Conservation (phyloP, 2,888 invertebrate genomes). For the Pristionchus arcanus region DNA sequence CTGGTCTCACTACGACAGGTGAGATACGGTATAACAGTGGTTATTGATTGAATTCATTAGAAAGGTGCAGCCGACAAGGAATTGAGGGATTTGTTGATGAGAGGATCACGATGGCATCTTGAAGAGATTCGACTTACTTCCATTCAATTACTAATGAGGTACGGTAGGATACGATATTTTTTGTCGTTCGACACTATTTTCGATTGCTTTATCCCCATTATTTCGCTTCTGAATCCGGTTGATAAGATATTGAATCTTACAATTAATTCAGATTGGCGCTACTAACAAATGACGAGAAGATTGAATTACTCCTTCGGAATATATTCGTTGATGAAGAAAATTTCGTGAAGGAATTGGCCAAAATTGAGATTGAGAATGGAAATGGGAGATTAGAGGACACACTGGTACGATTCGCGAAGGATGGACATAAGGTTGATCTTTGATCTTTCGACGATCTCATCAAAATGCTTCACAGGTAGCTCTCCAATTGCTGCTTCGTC, state of each 20-base stretch:
- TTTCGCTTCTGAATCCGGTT: too few relatives aligned
- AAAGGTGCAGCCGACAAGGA: slow-evolving; percentile 1
- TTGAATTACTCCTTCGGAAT: not conserved
- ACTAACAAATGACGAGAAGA: not conserved
- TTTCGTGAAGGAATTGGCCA: slow-evolving; percentile 34
- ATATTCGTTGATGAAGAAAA: slow-evolving; percentile 37
- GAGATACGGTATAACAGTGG: not conserved
- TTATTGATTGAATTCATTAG: not conserved
- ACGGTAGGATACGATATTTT: not conserved
- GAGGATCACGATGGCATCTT: slow-evolving; percentile 43
- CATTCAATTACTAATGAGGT: slow-evolving; percentile 37
- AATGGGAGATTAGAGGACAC: not conserved
- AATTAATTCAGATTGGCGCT: not conserved
- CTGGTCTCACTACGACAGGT: slow-evolving; percentile 37
- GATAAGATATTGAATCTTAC: too few relatives aligned
- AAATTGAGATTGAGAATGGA: not conserved
- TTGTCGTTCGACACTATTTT: not conserved
- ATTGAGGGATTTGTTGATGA: not conserved
- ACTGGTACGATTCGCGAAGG: not conserved
- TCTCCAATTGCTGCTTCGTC: slow-evolving; percentile 10
- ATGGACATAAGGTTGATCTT: slow-evolving; percentile 32
- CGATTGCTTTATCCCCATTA: too few relatives aligned
- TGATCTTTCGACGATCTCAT: not conserved
- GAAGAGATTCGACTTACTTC: slow-evolving; percentile 36
- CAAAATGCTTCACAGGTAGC: not conserved